Evolutionary conservation across 2,113 vertebrate genomes (phyloP), one percentile per base, ranked within the genome.

Genomic region (Eclectus roratus): DNA sequence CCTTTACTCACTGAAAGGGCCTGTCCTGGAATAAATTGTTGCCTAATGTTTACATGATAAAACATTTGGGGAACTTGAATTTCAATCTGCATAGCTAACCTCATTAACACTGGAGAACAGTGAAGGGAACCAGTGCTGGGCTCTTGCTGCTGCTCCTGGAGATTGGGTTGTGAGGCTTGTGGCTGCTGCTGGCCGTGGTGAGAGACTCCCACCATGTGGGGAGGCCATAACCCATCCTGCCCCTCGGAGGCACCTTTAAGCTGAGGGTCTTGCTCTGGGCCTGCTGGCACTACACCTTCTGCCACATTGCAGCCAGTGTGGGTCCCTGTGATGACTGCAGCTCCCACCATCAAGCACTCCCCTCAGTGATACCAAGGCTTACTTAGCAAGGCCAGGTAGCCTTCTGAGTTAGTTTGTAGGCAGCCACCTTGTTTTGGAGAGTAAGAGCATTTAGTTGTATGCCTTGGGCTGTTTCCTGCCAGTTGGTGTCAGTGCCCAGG

Each of bases 271-370:
- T 47, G 44, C 39, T 28, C 33, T 21, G 15, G 5, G 9, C 11
- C 31, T 50, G 28, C 41, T 35, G 53, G 31, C 24, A 2, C 23
- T 52, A 2, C 11, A 3, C 13, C 21, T 27, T 25, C 43, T 35
- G n/a, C 15, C 17, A 0, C 4, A 19, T 11, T 0, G 0, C 6
- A 25, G 31, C 4, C 0, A 0, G 6, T 4, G 10, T 13, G 24
- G 12, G 11, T 33, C 25, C 25, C 47, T 0, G 0, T 2, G 0
- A 2, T 66, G n/a, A 24, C n/a, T 20, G 31, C 0, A 1, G 25
- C 41, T 87, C 52, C 25, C 50, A 47, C 5, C 16, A 7, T 3
- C 35, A 39, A 17, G 12, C 12, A 3, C 24, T 39, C 9, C 14
- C n/a, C 24, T 13, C 50, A 6, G 56, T 0, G 46, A 28, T 16